These are phyloP conservation scores for Bembecia ichneumoniformis DNA, from an alignment of 2,888 invertebrate genomes.

Conservation along the genomic window DNA sequence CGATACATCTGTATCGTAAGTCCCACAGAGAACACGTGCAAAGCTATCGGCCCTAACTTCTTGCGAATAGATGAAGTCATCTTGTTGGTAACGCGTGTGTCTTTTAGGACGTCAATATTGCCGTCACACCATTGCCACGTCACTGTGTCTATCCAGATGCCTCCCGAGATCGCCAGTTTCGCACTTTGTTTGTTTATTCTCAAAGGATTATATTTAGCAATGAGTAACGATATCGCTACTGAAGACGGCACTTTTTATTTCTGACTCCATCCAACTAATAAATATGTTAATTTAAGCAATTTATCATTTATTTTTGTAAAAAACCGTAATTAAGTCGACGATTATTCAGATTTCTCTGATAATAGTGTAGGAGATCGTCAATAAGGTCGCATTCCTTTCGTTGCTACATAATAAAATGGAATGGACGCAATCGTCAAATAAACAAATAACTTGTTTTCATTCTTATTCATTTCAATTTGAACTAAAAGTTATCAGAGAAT, in stretches of 20 bases:
- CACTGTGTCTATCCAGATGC: constrained; percentile 35
- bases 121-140: neutral
- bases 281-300: neutral
- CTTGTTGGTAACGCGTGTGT: neutral
- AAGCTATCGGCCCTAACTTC: too few species aligned
- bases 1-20: too few species aligned
- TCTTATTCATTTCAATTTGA: too few species aligned
- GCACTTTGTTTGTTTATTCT: constrained; percentile 33
- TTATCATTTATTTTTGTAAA: neutral
- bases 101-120: neutral
- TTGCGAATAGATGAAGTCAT: too few species aligned
- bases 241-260: neutral
- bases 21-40: too few species aligned
- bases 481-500: too few species aligned
- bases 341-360: neutral
- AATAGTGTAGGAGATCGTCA: neutral
- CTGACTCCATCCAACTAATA: constrained; percentile 33
- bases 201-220: constrained; percentile 28
- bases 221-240: constrained; percentile 16
- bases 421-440: neutral
- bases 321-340: neutral
- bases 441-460: neutral
- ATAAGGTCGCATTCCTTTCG: neutral
- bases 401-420: neutral
- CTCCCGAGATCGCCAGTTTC: constrained; percentile 18